Base-by-base conservation (phyloP, 2,888 invertebrate species). In the Lordiphosa fenestrarum region DNA sequence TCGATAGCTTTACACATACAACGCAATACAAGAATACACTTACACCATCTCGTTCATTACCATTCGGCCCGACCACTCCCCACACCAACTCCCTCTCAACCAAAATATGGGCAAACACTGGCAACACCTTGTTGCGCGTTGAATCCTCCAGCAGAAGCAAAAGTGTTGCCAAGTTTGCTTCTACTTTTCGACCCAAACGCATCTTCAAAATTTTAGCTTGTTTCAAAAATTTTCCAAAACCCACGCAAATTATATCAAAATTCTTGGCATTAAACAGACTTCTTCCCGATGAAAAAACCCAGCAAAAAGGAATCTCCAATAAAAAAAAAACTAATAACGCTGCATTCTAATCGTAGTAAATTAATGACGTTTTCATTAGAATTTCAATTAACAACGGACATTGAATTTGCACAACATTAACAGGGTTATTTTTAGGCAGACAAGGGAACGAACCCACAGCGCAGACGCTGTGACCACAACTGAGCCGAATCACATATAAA, bases 211-310 rank as follows among this genome's bases (percentile, higher is more conserved):
- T 44, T 15, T 6, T 44, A n/a, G 21, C 41, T 42, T 12, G 21
- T 49, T 38, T n/a, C 38, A 25, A 15, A 12, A 37, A 37, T 36
- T 38, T 48, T 12, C 12, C 5, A 38, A 39, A 10, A 3, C 13
- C 30, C 25, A 33, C 15, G 12, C 25, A 25, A 47, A 35, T 9
- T 30, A 13, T 46, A 23, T 48, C 53, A 6, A 71, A 71, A 71
- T 71, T 71, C 15, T 33, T 66, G 66, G 71, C 71, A 71, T 54
- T 40, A 59, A 69, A 66, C 56, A 69, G 21, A 48, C 6, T 25
- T 25, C 25, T 7, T 25, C 7, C 25, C 25, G 25, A 7, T 7
- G 25, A 25, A 25, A 25, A 25, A 7, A 23, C 1, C 25, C 2
- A 30, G 2, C 9, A 0, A 30, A 30, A 30, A 30, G 30, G 30